Conservation (phyloP, 2,888 invertebrate genomes). For the Mythimna lalbum region DNA sequence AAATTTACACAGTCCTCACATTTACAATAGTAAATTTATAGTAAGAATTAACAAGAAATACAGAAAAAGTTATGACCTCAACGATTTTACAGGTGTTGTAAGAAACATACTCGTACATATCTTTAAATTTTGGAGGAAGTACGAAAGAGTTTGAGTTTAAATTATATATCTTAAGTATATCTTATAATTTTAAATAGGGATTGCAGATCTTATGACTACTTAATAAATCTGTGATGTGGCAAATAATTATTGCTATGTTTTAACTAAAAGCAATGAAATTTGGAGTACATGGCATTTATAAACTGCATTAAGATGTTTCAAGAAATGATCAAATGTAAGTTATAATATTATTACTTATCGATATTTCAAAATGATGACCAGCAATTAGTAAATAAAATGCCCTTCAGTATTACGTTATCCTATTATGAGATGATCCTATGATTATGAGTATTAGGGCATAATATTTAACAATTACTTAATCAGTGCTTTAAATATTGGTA, state of each 20-base stretch:
- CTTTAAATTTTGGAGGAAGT: not conserved
- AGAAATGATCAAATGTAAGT: not conserved
- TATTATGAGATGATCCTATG: not conserved
- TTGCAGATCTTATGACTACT: too few species aligned
- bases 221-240: too few species aligned
- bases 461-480: not conserved
- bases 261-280: too few species aligned
- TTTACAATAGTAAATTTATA: too few species aligned
- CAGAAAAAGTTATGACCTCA: not conserved
- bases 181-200: too few species aligned
- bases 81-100: not conserved
- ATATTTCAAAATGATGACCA: not conserved
- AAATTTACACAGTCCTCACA: too few species aligned
- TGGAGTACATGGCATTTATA: too few species aligned
- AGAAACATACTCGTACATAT: not conserved
- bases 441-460: not conserved
- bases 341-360: not conserved
- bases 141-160: not conserved
- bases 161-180: too few species aligned
- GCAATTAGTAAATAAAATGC: not conserved
- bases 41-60: not conserved
- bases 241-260: too few species aligned
- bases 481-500: not conserved
- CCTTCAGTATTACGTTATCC: not conserved
- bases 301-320: too few species aligned